Conservation (phyloP, 1,140 invertebrate species). For the Drosophila aff. region DNA sequence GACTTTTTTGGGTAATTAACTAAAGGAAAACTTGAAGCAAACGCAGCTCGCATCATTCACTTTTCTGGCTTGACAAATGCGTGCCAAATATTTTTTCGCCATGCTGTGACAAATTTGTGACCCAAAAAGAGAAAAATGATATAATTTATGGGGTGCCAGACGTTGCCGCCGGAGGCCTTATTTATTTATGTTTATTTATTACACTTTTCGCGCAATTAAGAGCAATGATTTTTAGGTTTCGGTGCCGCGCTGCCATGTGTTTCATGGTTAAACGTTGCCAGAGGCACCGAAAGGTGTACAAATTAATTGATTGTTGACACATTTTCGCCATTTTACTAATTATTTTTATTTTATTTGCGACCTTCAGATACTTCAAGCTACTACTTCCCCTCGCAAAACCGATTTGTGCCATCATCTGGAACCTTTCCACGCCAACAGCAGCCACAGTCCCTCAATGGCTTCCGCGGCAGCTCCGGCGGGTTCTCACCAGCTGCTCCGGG, state of each 20-base stretch:
- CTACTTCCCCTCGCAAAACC: conserved; percentile 79
- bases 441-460: conserved; percentile 38
- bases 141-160: conserved; percentile 29
- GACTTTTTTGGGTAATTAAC: conserved; percentile 11
- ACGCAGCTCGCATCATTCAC: conserved; percentile 13
- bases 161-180: conserved; percentile 18
- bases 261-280: conserved; percentile 63
- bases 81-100: conserved; percentile 19
- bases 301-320: conserved; percentile 66
- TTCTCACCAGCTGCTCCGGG: conserved; percentile 66
- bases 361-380: conserved; percentile 78
- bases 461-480: conserved; percentile 39
- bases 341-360: conserved; percentile 10
- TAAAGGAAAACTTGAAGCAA: conserved; percentile 1
- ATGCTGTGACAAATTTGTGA: conserved; percentile 59
- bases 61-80: conserved; percentile 32
- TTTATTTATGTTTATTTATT: conserved; percentile 74
- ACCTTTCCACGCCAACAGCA: conserved; percentile 62
- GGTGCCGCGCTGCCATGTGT: conserved; percentile 9
- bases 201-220: conserved; percentile 73
- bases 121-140: conserved; percentile 37
- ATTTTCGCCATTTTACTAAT: conserved; percentile 41
- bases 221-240: conserved; percentile 58
- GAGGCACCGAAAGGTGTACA: conserved; percentile 48
- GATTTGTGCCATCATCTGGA: conserved; percentile 79